These are phyloP conservation scores for Campylomormyrus tamandua DNA, from an alignment of 2,113 vertebrate species.

Conservation along the genomic window DNA sequence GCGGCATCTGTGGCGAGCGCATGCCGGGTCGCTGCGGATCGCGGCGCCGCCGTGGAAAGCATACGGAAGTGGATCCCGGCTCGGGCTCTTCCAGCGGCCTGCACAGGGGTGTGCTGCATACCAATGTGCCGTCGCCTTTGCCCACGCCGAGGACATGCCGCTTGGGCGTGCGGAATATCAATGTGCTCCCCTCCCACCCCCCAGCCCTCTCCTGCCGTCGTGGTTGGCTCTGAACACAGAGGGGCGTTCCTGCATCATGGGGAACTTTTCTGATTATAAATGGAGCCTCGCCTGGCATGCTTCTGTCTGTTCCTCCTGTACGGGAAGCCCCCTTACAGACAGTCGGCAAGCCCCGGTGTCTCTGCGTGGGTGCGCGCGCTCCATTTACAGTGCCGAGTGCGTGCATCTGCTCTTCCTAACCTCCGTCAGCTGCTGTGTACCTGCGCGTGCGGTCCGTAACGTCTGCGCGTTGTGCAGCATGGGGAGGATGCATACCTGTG, in stretches of 20 bases:
- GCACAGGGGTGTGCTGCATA: conserved; percentile 37
- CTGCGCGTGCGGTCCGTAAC: neutral
- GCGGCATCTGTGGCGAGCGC: neutral
- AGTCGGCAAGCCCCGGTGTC: neutral
- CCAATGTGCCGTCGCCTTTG: conserved; percentile 31
- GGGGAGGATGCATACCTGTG: conserved; percentile 7
- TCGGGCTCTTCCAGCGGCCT: conserved; percentile 18
- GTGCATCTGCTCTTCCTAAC: neutral
- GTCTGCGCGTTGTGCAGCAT: neutral
- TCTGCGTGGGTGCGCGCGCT: neutral
- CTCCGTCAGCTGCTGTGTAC: neutral
- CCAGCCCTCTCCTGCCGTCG: neutral
- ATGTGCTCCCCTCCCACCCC: neutral
- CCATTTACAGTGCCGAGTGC: neutral
- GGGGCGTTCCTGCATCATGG: neutral
- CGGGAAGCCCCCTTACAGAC: conserved; percentile 8
- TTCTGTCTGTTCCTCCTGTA: neutral
- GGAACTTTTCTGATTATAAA: neutral
- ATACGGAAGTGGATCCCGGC: neutral
- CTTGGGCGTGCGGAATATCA: conserved; percentile 17
- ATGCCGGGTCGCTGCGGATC: neutral
- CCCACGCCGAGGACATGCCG: conserved; percentile 6
- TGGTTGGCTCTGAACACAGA: neutral
- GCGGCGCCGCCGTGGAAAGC: neutral
- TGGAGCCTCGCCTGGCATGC: neutral